Conservation (phyloP, 2,888 invertebrate species). For the Acheta domesticus region DNA sequence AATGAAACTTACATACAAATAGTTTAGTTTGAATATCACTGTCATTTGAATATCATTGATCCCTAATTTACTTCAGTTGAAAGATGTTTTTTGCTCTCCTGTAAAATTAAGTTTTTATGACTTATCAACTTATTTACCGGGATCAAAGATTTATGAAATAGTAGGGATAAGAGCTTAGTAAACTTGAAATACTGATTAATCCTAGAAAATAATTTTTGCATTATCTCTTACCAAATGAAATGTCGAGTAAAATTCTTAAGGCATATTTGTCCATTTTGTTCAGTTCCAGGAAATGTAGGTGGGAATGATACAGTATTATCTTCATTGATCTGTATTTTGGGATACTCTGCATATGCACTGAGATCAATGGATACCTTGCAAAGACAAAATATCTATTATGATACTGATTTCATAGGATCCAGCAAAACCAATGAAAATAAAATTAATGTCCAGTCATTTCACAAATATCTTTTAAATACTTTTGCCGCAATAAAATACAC, state of each 20-base stretch:
- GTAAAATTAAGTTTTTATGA: no score
- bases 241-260: constrained; percentile 48
- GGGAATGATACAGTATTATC: constrained; percentile 45
- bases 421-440: neutral
- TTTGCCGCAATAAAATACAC: no score
- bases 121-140: no score
- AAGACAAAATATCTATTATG: neutral
- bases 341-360: constrained; percentile 47
- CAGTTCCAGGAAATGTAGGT: constrained; percentile 46
- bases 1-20: no score
- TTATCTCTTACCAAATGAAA: constrained; percentile 44
- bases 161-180: no score
- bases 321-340: constrained; percentile 44
- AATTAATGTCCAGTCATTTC: neutral
- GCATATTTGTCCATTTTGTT: constrained; percentile 42
- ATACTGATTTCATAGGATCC: neutral
- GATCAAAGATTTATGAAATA: no score
- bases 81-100: no score
- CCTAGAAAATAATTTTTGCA: neutral
- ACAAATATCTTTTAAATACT: no score
- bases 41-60: no score
- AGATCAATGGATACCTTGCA: constrained; percentile 43
- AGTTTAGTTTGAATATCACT: no score
- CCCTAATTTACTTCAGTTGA: no score
- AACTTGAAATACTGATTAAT: neutral